These are phyloP conservation scores for Menidia beryllina DNA, from an alignment of 2,113 vertebrate genomes.

Conservation along the genomic window DNA sequence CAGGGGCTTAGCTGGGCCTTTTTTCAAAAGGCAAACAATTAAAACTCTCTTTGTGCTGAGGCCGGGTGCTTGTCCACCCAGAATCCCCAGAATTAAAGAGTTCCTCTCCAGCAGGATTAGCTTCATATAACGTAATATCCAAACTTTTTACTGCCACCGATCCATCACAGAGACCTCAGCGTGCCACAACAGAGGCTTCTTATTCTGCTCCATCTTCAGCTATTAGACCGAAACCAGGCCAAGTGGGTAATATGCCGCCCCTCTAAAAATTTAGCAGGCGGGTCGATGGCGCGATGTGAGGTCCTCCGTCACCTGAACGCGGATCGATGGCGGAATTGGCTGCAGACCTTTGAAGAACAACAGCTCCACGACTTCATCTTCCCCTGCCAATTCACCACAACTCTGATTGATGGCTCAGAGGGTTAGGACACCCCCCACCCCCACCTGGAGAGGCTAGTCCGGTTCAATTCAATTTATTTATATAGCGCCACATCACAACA, in stretches of 20 bases:
- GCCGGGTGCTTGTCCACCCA: constrained; percentile 34
- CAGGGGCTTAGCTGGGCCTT: constrained; percentile 51
- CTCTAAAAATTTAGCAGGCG: constrained; percentile 11
- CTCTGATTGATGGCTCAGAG: constrained; percentile 71
- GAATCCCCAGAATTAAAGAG: constrained; percentile 27
- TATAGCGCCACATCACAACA: no score
- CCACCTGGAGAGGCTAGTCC: no score
- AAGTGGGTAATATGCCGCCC: constrained; percentile 25
- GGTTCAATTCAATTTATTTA: no score
- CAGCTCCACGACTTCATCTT: constrained; percentile 55
- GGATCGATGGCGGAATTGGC: constrained; percentile 68
- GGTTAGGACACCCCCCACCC: no score
- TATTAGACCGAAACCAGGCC: constrained; percentile 17
- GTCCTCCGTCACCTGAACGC: constrained; percentile 37
- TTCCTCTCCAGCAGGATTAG: constrained; percentile 29
- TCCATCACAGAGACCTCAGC: background rate
- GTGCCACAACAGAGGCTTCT: background rate
- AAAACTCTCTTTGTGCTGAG: constrained; percentile 40
- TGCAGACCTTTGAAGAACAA: constrained; percentile 55
- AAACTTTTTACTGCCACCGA: no score
- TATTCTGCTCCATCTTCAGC: background rate
- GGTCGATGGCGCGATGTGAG: constrained; percentile 49
- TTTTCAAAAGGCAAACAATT: constrained; percentile 64
- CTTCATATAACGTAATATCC: no score
- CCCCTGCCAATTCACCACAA: constrained; percentile 44